Percentiles rank a stretch among this genome's conserved stretches.
Evolutionary conservation across 2,888 invertebrate genomes (phyloP).

Genomic region (Spisula subtruncata): DNA sequence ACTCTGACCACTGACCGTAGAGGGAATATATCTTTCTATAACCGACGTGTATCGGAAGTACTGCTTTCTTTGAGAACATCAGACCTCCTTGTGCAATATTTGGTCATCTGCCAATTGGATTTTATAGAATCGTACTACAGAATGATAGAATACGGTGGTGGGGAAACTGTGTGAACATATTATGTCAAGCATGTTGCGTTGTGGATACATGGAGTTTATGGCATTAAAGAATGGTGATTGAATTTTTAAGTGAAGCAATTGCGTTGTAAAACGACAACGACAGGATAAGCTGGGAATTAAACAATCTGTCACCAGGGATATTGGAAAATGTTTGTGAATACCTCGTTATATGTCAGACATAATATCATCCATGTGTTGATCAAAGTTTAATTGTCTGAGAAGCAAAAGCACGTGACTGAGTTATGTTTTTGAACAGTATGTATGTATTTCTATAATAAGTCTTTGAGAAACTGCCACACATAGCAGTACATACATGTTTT

Average conservation of each 20-base stretch:
- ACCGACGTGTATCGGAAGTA: neutral
- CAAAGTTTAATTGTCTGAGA: neutral
- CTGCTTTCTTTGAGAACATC: neutral
- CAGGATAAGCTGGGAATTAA: neutral
- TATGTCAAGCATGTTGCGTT: neutral
- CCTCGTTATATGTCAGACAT: neutral
- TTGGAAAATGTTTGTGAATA: neutral
- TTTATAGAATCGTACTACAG: neutral
- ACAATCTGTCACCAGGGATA: neutral
- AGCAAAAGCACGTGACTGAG: neutral
- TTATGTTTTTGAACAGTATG: neutral
- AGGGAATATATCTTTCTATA: neutral
- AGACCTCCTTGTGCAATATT: neutral
- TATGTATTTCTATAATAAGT: neutral
- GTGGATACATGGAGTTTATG: neutral
- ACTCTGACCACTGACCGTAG: constrained; percentile 4
- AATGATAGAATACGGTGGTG: neutral
- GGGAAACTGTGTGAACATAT: neutral
- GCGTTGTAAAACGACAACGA: neutral
- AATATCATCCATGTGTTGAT: neutral
- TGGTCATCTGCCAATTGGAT: constrained; percentile 23
- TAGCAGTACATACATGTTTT: neutral
- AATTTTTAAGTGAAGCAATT: neutral
- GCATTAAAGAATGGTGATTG: neutral
- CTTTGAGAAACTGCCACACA: neutral